Base-by-base conservation (phyloP, 1,140 invertebrate genomes). In the Andrena cerasifolii region DNA sequence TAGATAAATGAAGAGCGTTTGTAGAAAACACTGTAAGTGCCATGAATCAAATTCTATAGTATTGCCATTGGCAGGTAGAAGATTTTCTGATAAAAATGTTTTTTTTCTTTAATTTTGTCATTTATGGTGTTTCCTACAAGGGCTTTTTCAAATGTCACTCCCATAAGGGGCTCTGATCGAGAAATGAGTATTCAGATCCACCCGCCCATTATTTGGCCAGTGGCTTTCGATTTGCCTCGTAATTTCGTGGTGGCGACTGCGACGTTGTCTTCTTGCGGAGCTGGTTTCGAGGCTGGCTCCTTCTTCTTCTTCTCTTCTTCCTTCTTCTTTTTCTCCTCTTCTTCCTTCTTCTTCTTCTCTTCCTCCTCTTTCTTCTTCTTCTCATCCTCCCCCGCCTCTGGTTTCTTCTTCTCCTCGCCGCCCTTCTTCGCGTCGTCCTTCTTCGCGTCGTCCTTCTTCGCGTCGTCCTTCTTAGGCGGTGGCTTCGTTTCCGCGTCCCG, bases 161-260 rank as follows among this genome's bases (percentile, higher is more conserved):
- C n/a, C n/a, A n/a, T n/a, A n/a, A n/a, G n/a, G n/a, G n/a, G n/a
- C n/a, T n/a, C n/a, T n/a, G n/a, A n/a, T n/a, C n/a, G n/a, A n/a
- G n/a, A n/a, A n/a, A 8, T 18, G 6, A 24, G 18, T 43, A 51
- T 78, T 91, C 93, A 96, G 26, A 96, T 91, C 95, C 95, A 96
- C 2, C 95, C 95, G 28, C 94, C 94, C 56, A 95, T 93, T 16
- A 95, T 91, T 92, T 94, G 94, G 3, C 95, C 95, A 5, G 95
- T 95, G 1, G 94, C 94, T 89, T 95, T 95, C 12, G 95, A 96
- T 87, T 94, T 95, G 56, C 95, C 95, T 51, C 93, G 92, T 66
- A 93, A 91, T 87, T 93, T 93, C 6, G 93, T 93, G 3, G 90
- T 91, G 28, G 88, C 88, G 4, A 87, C 54, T 2, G 83, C 51